Evolutionary conservation across 2,113 vertebrate species (phyloP), one percentile per base, ranked within the genome.

Genomic region (Chaetops frenatus): DNA sequence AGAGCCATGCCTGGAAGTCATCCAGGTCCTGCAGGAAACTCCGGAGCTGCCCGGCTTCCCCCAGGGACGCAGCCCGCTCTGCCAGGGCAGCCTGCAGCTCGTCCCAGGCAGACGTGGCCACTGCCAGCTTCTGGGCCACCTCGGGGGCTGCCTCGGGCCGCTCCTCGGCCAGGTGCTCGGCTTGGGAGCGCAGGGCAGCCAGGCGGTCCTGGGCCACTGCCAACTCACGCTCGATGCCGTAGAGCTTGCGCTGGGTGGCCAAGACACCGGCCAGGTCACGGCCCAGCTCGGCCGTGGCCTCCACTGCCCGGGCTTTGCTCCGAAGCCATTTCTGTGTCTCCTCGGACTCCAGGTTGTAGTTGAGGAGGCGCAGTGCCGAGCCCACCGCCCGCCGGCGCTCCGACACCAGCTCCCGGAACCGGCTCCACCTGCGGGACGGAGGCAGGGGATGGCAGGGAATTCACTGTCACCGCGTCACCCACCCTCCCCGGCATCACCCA

Each of bases 1-100:
- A 99, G 3, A 99, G 98, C 99, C 99, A 99, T 1, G 98, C 98
- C 95, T 99, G 99, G 96, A 99, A 99, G 94, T 99, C 98, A 56
- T 99, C 99, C 96, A 99, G 98, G 80, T 99, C 98, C 90, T 99
- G 98, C 74, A 99, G 97, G 96, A 99, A 99, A 88, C 97, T 98
- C 95, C 99, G 99, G n/a, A 99, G 97, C 95, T 99, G 99, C 95
- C 99, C 99, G 44, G 99, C 99, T 96, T 99, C 99, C 0, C 99
- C 99, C 50, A 99, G 94, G 1, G 98, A 99, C 20, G 98, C 98
- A 28, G 99, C 98, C 42, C 98, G 97, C 92, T 98, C 98, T 57
- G 97, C 97, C 42, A 99, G 94, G 7, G 98, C 99, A 4, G 92
- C 91, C 72, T 98, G 98, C 11, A 99, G 98, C 6, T 96, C 96